Conservation (phyloP, 1,140 invertebrate genomes). For the Lasaia peninsularis region DNA sequence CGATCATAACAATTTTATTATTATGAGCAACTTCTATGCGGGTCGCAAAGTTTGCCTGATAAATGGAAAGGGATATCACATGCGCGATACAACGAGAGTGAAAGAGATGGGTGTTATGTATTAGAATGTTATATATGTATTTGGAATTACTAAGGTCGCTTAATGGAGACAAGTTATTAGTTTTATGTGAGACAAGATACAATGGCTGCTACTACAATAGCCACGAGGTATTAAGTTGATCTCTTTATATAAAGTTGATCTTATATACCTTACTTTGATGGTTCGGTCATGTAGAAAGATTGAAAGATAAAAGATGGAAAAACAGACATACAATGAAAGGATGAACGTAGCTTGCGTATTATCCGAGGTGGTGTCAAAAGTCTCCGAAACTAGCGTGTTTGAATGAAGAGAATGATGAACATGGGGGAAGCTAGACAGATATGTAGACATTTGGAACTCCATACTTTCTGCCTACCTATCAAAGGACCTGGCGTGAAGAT, state of each 20-base stretch:
- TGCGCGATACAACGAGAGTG: not conserved
- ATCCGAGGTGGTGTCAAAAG: too few relatives aligned
- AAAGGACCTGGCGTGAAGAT: too few relatives aligned
- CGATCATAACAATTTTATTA: constrained; percentile 62
- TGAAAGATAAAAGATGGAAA: too few relatives aligned
- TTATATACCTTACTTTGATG: too few relatives aligned
- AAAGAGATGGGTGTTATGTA: not conserved
- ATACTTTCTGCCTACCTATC: too few relatives aligned
- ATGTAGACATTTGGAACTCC: too few relatives aligned
- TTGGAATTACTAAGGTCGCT: not conserved
- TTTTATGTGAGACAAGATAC: constrained; percentile 2
- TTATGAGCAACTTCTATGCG: constrained; percentile 41
- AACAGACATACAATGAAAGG: too few relatives aligned
- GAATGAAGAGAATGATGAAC: too few relatives aligned
- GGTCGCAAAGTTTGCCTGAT: constrained; percentile 33
- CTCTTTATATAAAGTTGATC: not conserved
- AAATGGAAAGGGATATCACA: constrained; percentile 18
- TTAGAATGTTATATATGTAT: constrained; percentile 15
- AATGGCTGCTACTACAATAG: not conserved
- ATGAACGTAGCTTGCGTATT: too few relatives aligned
- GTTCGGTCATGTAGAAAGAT: too few relatives aligned
- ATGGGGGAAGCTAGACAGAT: too few relatives aligned
- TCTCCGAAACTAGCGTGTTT: too few relatives aligned
- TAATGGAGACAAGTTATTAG: not conserved
- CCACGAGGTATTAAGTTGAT: not conserved